Conservation (phyloP, 2,888 invertebrate genomes). For the Coronaproctus castanopsis region DNA sequence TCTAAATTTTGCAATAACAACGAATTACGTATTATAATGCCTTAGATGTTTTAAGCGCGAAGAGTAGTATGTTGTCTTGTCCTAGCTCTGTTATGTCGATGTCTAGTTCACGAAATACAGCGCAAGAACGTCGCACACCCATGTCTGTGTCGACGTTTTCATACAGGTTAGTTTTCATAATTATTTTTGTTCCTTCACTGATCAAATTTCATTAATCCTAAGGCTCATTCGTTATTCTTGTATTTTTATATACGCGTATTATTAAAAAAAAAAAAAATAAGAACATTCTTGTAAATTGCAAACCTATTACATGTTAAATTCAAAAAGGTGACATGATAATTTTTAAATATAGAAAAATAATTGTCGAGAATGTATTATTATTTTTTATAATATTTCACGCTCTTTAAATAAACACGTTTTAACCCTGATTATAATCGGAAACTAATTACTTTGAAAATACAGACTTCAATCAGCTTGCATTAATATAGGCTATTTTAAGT, state of each 20-base stretch:
- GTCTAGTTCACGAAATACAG: slow-evolving; percentile 23
- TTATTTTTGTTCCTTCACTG: neutral
- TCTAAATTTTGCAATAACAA: neutral
- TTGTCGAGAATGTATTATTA: too few species aligned
- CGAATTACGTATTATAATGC: slow-evolving; percentile 11
- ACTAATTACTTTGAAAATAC: too few species aligned
- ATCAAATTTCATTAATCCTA: too few species aligned
- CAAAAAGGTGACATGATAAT: too few species aligned
- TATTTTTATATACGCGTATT: neutral
- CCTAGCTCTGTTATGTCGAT: slow-evolving; percentile 32
- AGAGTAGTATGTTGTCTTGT: slow-evolving; percentile 30
- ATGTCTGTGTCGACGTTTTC: slow-evolving; percentile 21
- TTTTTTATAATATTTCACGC: too few species aligned
- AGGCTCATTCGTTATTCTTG: too few species aligned
- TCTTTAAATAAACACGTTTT: too few species aligned
- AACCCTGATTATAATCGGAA: too few species aligned
- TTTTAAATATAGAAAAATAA: too few species aligned
- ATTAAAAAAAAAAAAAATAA: neutral
- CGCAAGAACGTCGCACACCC: slow-evolving; percentile 14
- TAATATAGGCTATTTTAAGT: too few species aligned
- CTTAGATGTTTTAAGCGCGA: slow-evolving; percentile 25
- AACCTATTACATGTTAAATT: too few species aligned
- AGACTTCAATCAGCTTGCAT: too few species aligned
- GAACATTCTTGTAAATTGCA: slow-evolving; percentile 6
- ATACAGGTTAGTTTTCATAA: slow-evolving; percentile 21